phyloP scores from a whole-genome alignment of 2,888 invertebrate species.

The Deroplatys truncata region DNA sequence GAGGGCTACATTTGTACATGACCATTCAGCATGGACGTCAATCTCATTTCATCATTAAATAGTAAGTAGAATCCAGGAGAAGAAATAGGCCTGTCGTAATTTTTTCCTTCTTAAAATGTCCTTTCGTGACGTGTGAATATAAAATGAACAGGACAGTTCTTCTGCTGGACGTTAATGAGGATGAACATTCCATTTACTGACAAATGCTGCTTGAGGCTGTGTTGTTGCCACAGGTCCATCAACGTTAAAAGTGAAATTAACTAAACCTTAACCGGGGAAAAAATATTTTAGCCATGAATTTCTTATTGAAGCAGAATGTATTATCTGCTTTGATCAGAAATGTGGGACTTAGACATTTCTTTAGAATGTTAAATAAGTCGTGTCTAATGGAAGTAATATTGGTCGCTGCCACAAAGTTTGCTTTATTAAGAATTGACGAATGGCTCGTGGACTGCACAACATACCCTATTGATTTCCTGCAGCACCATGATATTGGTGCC shows the following conservation, averaged over 20 bases:
- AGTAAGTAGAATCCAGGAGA: slow-evolving; percentile 1
- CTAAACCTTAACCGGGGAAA: no score
- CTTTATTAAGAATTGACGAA: background rate
- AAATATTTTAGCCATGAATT: background rate
- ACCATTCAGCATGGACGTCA: slow-evolving; percentile 3
- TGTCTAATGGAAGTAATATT: background rate
- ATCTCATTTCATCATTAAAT: background rate
- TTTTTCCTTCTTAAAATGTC: background rate
- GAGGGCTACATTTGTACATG: slow-evolving; percentile 25
- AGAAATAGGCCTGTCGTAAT: background rate
- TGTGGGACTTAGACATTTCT: background rate
- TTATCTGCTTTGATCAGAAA: background rate
- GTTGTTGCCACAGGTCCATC: background rate
- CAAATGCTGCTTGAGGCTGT: background rate
- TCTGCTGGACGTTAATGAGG: background rate
- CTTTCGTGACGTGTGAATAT: background rate
- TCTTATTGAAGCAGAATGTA: background rate
- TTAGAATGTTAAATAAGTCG: no score
- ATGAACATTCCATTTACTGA: slow-evolving; percentile 13
- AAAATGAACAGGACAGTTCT: background rate
- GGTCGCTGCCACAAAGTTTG: background rate
- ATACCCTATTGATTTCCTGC: background rate
- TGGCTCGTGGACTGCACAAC: background rate
- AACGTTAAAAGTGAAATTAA: background rate
- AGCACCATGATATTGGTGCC: no score